Evolutionary conservation across 2,113 vertebrate genomes (phyloP).

Genomic region (Odocoileus virginianus): DNA sequence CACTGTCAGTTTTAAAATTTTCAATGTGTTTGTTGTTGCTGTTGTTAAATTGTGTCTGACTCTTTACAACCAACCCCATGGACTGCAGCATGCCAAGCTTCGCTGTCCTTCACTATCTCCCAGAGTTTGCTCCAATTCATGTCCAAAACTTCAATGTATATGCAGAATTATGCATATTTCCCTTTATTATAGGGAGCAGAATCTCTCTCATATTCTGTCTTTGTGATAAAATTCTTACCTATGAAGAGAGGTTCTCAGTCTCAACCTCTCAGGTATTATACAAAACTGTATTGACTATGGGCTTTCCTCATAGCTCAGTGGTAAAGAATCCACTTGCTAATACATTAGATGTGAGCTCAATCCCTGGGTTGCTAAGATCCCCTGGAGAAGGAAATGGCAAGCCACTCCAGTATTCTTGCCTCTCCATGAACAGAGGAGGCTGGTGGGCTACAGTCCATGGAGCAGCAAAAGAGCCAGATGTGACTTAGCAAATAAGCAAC

Average conservation of each 20-base stretch:
- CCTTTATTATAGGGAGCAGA: not conserved
- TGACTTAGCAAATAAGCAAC: not conserved
- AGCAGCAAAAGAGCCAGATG: not conserved
- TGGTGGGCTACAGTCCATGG: not conserved
- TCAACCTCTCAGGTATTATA: not conserved
- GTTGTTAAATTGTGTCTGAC: not conserved
- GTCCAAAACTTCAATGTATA: not conserved
- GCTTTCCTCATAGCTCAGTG: not conserved
- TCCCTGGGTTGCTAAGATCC: accelerated
- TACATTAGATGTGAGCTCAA: not conserved
- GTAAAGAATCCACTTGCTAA: not conserved
- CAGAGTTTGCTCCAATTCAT: not conserved
- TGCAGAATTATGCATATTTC: not conserved
- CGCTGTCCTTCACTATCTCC: not conserved
- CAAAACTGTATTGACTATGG: not conserved
- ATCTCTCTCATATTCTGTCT: not conserved
- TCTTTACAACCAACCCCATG: not conserved
- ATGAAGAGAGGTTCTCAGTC: not conserved
- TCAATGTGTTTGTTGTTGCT: not conserved
- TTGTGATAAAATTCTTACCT: not conserved
- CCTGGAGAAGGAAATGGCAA: not conserved
- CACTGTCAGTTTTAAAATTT: not conserved
- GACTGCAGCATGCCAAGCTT: not conserved
- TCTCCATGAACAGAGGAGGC: not conserved
- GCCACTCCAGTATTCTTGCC: not conserved